Evolutionary conservation across 2,113 vertebrate species (phyloP).

Genomic region (Toxotes jaculatrix): DNA sequence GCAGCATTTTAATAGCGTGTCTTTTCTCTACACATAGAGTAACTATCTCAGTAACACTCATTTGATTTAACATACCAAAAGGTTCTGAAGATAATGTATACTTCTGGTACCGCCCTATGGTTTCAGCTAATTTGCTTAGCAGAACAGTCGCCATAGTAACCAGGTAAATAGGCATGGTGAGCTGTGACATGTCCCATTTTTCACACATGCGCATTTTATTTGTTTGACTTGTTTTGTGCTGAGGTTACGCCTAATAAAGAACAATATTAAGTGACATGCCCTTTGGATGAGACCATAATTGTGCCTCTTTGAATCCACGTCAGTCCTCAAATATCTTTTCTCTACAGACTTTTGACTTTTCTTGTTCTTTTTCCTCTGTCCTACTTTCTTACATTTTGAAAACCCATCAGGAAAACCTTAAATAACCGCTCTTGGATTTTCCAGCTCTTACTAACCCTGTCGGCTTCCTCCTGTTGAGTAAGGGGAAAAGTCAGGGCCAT

Average conservation of each 20-base stretch:
- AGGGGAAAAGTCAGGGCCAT: slow-evolving; percentile 42
- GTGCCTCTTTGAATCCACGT: not conserved
- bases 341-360: not conserved
- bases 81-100: not conserved
- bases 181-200: slow-evolving; percentile 15
- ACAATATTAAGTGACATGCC: not conserved
- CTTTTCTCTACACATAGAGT: not conserved
- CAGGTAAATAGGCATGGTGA: slow-evolving; percentile 9
- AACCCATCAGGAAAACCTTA: slow-evolving; percentile 27
- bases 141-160: slow-evolving; percentile 23
- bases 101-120: not conserved
- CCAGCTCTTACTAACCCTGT: slow-evolving; percentile 33
- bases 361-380: not conserved
- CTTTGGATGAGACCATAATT: not conserved
- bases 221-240: slow-evolving; percentile 13
- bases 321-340: not conserved
- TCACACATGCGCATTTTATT: not conserved
- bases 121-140: slow-evolving; percentile 5
- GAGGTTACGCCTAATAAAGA: not conserved
- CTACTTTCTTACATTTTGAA: slow-evolving; percentile 13
- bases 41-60: slow-evolving; percentile 17
- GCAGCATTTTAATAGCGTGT: not conserved
- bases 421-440: slow-evolving; percentile 51
- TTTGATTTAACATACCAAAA: slow-evolving; percentile 1
- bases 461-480: slow-evolving; percentile 33